Base-by-base conservation (phyloP, 2,797 vertebrate genomes). In the Trachurus trachurus region DNA sequence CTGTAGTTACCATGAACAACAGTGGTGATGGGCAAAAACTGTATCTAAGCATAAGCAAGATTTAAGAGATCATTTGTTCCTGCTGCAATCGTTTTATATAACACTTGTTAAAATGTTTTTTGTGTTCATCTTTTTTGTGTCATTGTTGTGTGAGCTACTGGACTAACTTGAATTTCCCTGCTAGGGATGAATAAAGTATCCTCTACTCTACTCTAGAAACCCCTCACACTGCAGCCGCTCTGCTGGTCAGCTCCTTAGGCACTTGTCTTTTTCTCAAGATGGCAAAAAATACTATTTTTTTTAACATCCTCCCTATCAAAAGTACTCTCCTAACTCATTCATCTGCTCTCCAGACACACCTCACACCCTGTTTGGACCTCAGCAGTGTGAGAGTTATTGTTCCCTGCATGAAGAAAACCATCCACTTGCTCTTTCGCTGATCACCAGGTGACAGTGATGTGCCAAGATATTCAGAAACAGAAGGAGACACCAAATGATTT, bases 241-340 rank as follows among this genome's bases (percentile, higher is more conserved):
- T 12, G 1, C 16, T 17, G 52, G n/a, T 16, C 29, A 57, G 52
- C 50, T 74, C 53, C 53, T 37, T 6, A 66, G 19, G 49, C 34
- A 29, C 19, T 50, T 52, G n/a, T 12, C 5, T 26, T 40, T 40
- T 65, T 53, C 9, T 60, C 12, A 39, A 74, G 16, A 63, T 70
- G 57, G 56, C 6, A 49, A 11, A 59, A 71, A 53, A 62, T 62
- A 8, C 21, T 37, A 1, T 26, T 64, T 21, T 9, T 37, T 64
- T 52, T 68, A 16, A 47, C 62, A 60, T 56, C n/a, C n/a, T 50
- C 34, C 19, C 42, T 61, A 34, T 72, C 29, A 59, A n/a, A 71
- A 39, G 15, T 42, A 26, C 2, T 54, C 9, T 40, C 47, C 1
- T 2, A 11, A 21, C 15, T 60, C n/a, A 1, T 9, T 57, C 57